These are phyloP conservation scores for Xylocopa sonorina DNA, from an alignment of 1,140 invertebrate species.

Conservation along the genomic window DNA sequence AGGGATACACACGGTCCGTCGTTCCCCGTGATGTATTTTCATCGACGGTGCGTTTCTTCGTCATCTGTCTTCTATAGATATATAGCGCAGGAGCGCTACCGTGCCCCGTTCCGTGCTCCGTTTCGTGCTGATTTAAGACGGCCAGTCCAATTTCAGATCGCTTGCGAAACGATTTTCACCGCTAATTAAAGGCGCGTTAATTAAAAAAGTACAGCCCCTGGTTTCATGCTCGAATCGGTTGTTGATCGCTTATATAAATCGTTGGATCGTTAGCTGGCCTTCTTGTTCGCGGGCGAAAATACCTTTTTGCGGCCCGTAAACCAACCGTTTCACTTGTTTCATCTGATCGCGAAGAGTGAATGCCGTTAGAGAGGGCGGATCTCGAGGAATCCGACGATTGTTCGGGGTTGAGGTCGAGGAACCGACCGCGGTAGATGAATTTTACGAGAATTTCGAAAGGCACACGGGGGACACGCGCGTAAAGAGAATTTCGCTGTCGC, in stretches of 20 bases:
- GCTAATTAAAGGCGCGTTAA: slow-evolving; percentile 39
- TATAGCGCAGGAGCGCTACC: too few species aligned
- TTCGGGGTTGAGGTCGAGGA: slow-evolving; percentile 4
- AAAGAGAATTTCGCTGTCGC: slow-evolving; percentile 44
- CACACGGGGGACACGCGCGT: too few species aligned
- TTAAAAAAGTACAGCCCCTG: slow-evolving; percentile 24
- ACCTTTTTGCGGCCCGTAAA: not conserved
- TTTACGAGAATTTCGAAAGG: too few species aligned
- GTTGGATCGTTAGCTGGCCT: slow-evolving; percentile 9
- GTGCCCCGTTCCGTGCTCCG: too few species aligned
- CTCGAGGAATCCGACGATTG: slow-evolving; percentile 8
- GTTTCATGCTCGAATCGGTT: slow-evolving; percentile 20
- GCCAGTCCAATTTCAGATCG: not conserved
- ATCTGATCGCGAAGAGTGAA: not conserved
- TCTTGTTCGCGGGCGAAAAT: not conserved
- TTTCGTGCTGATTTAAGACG: not conserved
- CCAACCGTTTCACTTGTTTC: not conserved
- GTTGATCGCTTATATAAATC: slow-evolving; percentile 25
- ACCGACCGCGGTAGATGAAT: not conserved
- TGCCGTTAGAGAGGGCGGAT: not conserved
- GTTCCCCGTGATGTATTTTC: slow-evolving; percentile 11
- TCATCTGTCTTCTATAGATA: too few species aligned
- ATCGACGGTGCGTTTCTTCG: not conserved
- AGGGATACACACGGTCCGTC: not conserved
- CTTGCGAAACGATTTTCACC: slow-evolving; percentile 15